Conservation (phyloP, 92 coral and sea anemone species). For the Zoanthus gigantus region DNA sequence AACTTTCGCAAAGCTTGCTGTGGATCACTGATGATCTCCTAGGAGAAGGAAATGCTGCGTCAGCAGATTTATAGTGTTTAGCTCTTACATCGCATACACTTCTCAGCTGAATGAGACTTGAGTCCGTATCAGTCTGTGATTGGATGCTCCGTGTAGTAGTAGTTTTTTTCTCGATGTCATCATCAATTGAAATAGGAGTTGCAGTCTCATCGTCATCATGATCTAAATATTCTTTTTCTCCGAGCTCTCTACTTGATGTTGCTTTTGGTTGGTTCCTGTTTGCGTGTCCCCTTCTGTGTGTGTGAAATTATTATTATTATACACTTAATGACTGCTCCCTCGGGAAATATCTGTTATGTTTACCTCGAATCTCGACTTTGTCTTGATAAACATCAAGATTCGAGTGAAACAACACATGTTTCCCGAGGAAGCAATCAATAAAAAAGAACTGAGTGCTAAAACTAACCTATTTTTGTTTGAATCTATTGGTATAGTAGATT, state of each 20-base stretch:
- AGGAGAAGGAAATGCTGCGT: slow-evolving; percentile 6
- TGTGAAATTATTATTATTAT: background rate
- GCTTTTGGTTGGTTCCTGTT: background rate
- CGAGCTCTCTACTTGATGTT: background rate
- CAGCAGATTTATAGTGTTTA: slow-evolving; percentile 26
- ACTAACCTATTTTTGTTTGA: too few relatives aligned
- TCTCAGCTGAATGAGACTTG: slow-evolving; percentile 13
- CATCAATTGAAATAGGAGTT: background rate
- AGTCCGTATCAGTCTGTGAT: slow-evolving; percentile 37
- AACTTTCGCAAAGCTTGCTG: slow-evolving; percentile 20
- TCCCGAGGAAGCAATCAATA: too few relatives aligned
- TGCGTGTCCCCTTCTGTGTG: background rate
- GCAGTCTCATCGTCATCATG: background rate
- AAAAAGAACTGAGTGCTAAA: too few relatives aligned
- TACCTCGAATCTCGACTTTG: too few relatives aligned
- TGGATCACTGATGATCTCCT: background rate
- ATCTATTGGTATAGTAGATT: too few relatives aligned
- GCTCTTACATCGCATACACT: background rate
- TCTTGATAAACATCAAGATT: too few relatives aligned
- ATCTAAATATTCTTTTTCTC: background rate
- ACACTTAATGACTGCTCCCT: too few relatives aligned
- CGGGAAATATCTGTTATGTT: too few relatives aligned
- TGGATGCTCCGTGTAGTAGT: slow-evolving; percentile 1
- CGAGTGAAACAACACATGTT: too few relatives aligned
- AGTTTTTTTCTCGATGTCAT: background rate